Evolutionary conservation across 2,888 invertebrate species (phyloP), one percentile per base, ranked within the genome.

Genomic region (Drosophila greeni): DNA sequence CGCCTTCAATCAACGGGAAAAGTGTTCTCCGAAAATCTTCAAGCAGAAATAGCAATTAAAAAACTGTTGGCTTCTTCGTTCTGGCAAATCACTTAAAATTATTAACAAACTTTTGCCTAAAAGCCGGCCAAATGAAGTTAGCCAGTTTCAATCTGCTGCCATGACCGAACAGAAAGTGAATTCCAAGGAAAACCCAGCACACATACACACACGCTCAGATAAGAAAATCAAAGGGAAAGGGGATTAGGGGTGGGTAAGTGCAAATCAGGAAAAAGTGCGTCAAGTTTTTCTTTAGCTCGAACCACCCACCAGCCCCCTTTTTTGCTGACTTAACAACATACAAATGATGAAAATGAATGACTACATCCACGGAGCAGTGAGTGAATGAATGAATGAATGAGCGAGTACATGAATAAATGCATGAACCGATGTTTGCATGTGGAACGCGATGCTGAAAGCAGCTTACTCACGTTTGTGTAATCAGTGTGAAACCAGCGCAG

Each of bases 381-480:
- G 29, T 42, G 42, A 42, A 42, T 42, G 78, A 82, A 67, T 68
- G 75, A 77, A 81, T 73, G 66, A 81, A 73, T 80, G 81, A 76
- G 74, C 66, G 64, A 70, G 60, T 60, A 40, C 57, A 84, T 81
- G 84, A 84, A 84, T 84, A 82, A 75, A 84, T 81, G 84, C 68
- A 66, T 72, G 82, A 82, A 76, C 61, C 59, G 64, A 70, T 82
- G 83, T 81, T 84, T 80, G 83, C 85, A 81, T 81, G 84, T 84
- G 69, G 75, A 84, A 80, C 80, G 80, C 75, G 68, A 76, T 80
- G 80, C 68, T 79, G 70, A 81, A 86, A 86, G 76, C 70, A 76
- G 86, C 85, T 75, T 77, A 86, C 84, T 86, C 85, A 86, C 83
- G 84, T 86, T 85, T 86, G 77, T 84, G 85, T 82, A 86, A 85